Percentiles rank a stretch among this genome's conserved stretches.
phyloP scores from a whole-genome alignment of 2,888 invertebrate species.

The Netelia melanura region DNA sequence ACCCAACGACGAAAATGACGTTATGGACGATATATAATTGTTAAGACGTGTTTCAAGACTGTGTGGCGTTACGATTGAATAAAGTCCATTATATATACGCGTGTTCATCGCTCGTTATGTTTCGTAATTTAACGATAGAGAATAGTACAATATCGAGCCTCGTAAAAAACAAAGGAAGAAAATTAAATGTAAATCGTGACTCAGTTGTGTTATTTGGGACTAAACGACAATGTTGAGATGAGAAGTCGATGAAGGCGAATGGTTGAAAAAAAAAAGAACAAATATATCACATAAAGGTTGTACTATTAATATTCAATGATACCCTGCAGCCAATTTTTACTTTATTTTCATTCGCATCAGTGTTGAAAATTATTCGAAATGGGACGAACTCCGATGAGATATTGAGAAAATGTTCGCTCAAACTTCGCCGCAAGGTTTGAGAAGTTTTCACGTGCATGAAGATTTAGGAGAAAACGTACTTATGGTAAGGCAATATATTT shows the following conservation, averaged over 20 bases:
- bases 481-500: too few relatives aligned
- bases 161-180: slow-evolving; percentile 24
- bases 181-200: slow-evolving; percentile 59
- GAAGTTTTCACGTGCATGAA: too few relatives aligned
- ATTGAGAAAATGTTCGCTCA: neutral
- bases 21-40: slow-evolving; percentile 53
- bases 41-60: slow-evolving; percentile 53
- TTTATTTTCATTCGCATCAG: neutral
- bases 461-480: too few relatives aligned
- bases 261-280: slow-evolving; percentile 15
- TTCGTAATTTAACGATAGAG: slow-evolving; percentile 49
- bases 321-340: neutral
- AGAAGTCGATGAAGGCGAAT: slow-evolving; percentile 23
- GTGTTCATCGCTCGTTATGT: slow-evolving; percentile 63
- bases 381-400: neutral
- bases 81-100: slow-evolving; percentile 50
- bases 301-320: slow-evolving; percentile 8
- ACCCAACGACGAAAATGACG: slow-evolving; percentile 23
- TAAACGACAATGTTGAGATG: slow-evolving; percentile 38
- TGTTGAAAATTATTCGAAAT: neutral
- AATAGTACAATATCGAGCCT: slow-evolving; percentile 50
- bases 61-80: slow-evolving; percentile 58
- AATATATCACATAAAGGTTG: slow-evolving; percentile 37
- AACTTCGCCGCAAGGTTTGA: neutral
- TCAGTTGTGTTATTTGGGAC: slow-evolving; percentile 48